Base-by-base conservation (phyloP, 2,113 vertebrate genomes). In the Strix uralensis region DNA sequence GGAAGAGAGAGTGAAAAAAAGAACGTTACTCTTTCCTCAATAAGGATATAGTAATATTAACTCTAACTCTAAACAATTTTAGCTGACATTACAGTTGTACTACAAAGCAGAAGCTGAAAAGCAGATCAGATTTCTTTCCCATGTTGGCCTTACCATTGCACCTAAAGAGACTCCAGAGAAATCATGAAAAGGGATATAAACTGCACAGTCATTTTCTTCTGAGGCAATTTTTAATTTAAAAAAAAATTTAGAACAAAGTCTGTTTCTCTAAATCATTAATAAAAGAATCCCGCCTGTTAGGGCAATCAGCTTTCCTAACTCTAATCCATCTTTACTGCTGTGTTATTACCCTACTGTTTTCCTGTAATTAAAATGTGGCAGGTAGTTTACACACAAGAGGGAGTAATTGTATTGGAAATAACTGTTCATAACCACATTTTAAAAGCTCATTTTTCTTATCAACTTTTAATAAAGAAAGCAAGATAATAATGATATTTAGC, bases 301-400 rank as follows among this genome's bases (percentile, higher is more conserved):
- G n/a, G 77, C 78, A 90, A 95, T 40, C 88, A 90, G 71, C 58
- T 91, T 88, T 93, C 67, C 81, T 87, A 81, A 95, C 85, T 94
- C 83, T 84, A 72, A 95, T 97, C 83, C 91, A 84, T 95, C 95
- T 96, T 95, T 90, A 65, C 81, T 74, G 81, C 61, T 86, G 59
- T 23, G 87, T 90, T 96, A 92, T 95, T 96, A 88, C 70, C 85
- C 80, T 87, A 92, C 81, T 82, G 83, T 82, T 96, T 93, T 96
- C 77, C 67, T 88, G 79, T 95, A 98, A 98, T 98, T 98, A 97
- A 98, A 97, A 97, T 83, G 77, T 96, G 92, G 85, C 97, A 97
- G 95, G 95, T 97, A 97, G 97, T 77, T 97, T 97, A 97, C 96
- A 97, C 92, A 97, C 86, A 96, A 96, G 96, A 97, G 92, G 96